phyloP scores from a whole-genome alignment of 2,888 invertebrate genomes.

The Ecliptopera silaceata region DNA sequence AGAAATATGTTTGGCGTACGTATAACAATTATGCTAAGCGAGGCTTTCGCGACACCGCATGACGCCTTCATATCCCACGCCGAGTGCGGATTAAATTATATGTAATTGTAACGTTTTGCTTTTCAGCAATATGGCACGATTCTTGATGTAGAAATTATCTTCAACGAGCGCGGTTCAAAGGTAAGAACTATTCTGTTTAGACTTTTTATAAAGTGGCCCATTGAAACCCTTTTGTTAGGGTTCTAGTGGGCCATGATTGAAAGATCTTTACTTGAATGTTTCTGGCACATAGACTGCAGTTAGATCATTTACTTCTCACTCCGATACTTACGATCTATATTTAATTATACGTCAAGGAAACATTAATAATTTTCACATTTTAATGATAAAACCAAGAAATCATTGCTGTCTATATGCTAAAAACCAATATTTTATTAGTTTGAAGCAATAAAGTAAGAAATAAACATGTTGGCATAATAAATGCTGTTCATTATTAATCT shows the following conservation, averaged over 20 bases:
- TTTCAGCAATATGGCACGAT: constrained; percentile 99
- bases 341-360: too few relatives aligned
- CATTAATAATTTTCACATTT: not conserved
- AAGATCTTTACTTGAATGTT: constrained; percentile 34
- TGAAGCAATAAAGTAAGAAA: constrained; percentile 28
- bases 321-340: too few relatives aligned
- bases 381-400: not conserved
- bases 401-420: constrained; percentile 23
- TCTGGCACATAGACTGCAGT: constrained; percentile 28
- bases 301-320: not conserved
- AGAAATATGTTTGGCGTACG: constrained; percentile 99
- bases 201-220: constrained; percentile 56
- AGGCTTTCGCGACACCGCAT: constrained; percentile 46
- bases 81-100: constrained; percentile 31
- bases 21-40: constrained; percentile 46
- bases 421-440: constrained; percentile 17
- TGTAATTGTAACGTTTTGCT: constrained; percentile 68
- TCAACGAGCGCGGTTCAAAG: constrained; percentile 99
- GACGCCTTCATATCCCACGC: constrained; percentile 38
- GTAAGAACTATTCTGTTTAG: constrained; percentile 85
- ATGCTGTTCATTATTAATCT: not conserved
- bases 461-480: not conserved
- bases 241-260: constrained; percentile 61
- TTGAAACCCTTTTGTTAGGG: constrained; percentile 59
- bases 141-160: constrained; percentile 99